These are phyloP conservation scores for Forbesichthys papilliferus DNA, from an alignment of 2,113 vertebrate genomes.

Conservation along the genomic window DNA sequence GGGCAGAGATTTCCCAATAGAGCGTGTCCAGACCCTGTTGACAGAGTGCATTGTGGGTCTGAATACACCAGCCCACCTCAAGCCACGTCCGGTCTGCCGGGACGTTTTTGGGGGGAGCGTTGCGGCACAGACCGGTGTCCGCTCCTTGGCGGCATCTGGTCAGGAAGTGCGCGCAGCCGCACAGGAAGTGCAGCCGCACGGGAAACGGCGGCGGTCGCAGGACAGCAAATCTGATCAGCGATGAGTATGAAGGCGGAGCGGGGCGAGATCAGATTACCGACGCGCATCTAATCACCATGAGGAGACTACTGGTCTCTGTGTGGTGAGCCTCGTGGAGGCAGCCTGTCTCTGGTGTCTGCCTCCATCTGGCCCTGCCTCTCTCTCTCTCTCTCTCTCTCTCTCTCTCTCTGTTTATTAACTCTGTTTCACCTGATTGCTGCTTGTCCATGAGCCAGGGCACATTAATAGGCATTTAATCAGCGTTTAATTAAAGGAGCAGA, in stretches of 20 bases:
- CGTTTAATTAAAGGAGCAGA: constrained; percentile 58
- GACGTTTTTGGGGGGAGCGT: constrained; percentile 10
- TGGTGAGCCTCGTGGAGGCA: constrained; percentile 26
- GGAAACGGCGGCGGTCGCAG: constrained; percentile 27
- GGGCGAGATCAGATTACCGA: constrained; percentile 74
- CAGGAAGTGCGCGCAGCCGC: background rate
- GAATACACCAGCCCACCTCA: constrained; percentile 14
- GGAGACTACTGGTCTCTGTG: constrained; percentile 56
- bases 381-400: constrained; percentile 60
- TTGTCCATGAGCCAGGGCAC: constrained; percentile 52
- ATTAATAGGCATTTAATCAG: constrained; percentile 81
- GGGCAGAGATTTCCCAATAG: too few relatives aligned
- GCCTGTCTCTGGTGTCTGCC: constrained; percentile 48
- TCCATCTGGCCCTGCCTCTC: constrained; percentile 70
- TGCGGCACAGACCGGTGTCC: constrained; percentile 35
- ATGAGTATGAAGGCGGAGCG: constrained; percentile 67
- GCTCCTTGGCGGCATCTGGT: background rate
- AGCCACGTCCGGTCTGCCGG: constrained; percentile 55
- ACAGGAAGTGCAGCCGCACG: constrained; percentile 63
- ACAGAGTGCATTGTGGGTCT: too few relatives aligned
- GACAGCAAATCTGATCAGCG: constrained; percentile 63
- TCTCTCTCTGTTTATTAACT: constrained; percentile 75
- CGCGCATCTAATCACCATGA: constrained; percentile 68
- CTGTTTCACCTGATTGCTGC: constrained; percentile 75
- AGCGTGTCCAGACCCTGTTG: too few relatives aligned